Base-by-base conservation (phyloP, 1,140 invertebrate genomes). In the Zaprionus nigranus region DNA sequence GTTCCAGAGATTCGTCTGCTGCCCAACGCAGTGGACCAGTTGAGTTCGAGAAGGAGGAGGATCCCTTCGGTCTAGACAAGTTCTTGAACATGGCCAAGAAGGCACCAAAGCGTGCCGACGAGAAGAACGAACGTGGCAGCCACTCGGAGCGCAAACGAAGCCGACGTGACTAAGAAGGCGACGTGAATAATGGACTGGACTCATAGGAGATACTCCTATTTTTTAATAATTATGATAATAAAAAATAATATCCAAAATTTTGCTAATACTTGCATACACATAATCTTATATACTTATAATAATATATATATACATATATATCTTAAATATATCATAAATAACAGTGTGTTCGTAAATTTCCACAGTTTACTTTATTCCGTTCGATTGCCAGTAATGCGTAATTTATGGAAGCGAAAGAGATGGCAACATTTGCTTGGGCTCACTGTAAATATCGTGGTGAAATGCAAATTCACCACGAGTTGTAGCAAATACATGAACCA, bases 21-120 rank as follows among this genome's bases (percentile, higher is more conserved):
- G 81, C 77, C 22, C 92, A 93, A 40, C 94, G 98, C n/a, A 95
- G 96, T 53, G 99, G 98, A 0, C 99, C 99, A 5, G 99, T 99
- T 22, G 98, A 99, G 92, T 99, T 99, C 94, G 98, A 99, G 86
- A 96, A 96, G 93, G 97, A 96, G 81, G 97, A 97, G 73, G 98
- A 99, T 97, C 98, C 98, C 57, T 99, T 99, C 93, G 98, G 98
- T 94, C 94, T 99, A 81, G 98, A 98, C 95, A 97, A 98, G 93
- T 99, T 99, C 95, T 98, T 99, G 94, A 97, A 97, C 78, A 97
- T 98, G 93, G 98, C 98, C 59, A 99, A 99, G 92, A 95, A 96
- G 68, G 97, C 97, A 24, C 90, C 92, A 22, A 93, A 93, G 40
- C 72, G 92, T 9, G 83, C 83, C 6, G 88, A 92, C 43, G 87